Conservation (phyloP, 1,140 invertebrate genomes). For the Papilio aristodemus region DNA sequence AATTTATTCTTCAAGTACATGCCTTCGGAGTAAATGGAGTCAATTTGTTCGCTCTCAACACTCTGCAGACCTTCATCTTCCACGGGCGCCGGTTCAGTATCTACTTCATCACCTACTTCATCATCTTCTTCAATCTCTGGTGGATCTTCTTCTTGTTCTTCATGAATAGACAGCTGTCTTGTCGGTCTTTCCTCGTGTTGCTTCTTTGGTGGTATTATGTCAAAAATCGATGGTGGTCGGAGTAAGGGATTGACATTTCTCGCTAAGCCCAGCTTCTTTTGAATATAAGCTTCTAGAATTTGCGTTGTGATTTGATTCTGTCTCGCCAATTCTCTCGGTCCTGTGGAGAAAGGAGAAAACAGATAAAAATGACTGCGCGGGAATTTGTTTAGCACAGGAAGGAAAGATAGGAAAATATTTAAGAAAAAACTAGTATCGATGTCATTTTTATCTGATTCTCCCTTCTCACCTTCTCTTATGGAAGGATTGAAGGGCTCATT, state of each 20-base stretch:
- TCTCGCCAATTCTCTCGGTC: constrained; percentile 82
- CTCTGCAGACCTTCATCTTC: constrained; percentile 81
- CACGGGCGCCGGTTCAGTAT: constrained; percentile 6
- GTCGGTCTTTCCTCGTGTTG: constrained; percentile 49
- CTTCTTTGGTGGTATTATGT: constrained; percentile 80
- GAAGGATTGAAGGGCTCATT: constrained; percentile 28
- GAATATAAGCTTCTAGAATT: constrained; percentile 85
- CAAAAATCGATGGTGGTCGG: constrained; percentile 81
- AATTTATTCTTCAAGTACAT: constrained; percentile 25
- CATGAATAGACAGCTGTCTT: constrained; percentile 37
- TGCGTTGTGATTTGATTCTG: constrained; percentile 87
- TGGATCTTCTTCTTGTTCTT: constrained; percentile 31
- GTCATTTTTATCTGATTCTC: constrained; percentile 78
- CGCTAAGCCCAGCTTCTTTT: constrained; percentile 81
- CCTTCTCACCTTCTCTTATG: constrained; percentile 39
- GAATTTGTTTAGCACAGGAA: constrained; percentile 40
- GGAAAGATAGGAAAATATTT: constrained; percentile 45
- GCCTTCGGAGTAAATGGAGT: constrained; percentile 71
- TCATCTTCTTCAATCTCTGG: constrained; percentile 37
- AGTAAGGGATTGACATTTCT: constrained; percentile 57
- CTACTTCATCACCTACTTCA: constrained; percentile 33
- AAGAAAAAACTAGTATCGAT: constrained; percentile 41
- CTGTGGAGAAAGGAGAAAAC: constrained; percentile 77
- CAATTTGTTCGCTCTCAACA: constrained; percentile 84
- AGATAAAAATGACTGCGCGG: constrained; percentile 78